Conservation (phyloP, 2,888 invertebrate species). For the Drosophila lutescens region DNA sequence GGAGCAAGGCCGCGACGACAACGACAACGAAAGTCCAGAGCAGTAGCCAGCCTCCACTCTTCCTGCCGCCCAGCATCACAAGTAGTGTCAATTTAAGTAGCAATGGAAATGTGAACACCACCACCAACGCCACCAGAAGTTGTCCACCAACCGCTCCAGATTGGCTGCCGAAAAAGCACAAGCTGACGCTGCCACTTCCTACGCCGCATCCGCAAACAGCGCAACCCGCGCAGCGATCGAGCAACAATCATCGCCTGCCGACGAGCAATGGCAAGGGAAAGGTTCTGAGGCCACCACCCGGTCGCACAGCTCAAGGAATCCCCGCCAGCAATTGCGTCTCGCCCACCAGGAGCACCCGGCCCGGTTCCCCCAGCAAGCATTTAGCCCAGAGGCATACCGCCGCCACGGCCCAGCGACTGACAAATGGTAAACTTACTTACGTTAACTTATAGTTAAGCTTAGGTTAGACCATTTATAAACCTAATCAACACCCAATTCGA, state of each 20-base stretch:
- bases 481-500: too few species aligned
- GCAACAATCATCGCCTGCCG: slow-evolving; percentile 10
- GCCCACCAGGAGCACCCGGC: slow-evolving; percentile 51
- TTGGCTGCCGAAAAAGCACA: slow-evolving; percentile 65
- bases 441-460: too few species aligned
- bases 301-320: slow-evolving; percentile 9
- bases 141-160: slow-evolving; percentile 27
- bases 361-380: slow-evolving; percentile 62
- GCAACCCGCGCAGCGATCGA: slow-evolving; percentile 4
- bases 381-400: slow-evolving; percentile 69
- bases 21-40: neutral
- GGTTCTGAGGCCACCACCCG: slow-evolving; percentile 16
- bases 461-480: too few species aligned
- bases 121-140: neutral
- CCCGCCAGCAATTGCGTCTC: slow-evolving; percentile 35
- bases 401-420: slow-evolving; percentile 66
- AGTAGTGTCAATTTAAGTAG: neutral
- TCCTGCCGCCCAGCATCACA: slow-evolving; percentile 2
- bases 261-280: slow-evolving; percentile 33
- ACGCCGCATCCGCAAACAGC: neutral
- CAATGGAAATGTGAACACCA: neutral
- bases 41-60: slow-evolving; percentile 9
- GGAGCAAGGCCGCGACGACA: slow-evolving; percentile 52
- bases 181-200: slow-evolving; percentile 56
- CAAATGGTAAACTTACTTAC: slow-evolving; percentile 40